These are phyloP conservation scores for Gymnocheta viridis DNA, from an alignment of 2,888 invertebrate genomes.

Conservation along the genomic window DNA sequence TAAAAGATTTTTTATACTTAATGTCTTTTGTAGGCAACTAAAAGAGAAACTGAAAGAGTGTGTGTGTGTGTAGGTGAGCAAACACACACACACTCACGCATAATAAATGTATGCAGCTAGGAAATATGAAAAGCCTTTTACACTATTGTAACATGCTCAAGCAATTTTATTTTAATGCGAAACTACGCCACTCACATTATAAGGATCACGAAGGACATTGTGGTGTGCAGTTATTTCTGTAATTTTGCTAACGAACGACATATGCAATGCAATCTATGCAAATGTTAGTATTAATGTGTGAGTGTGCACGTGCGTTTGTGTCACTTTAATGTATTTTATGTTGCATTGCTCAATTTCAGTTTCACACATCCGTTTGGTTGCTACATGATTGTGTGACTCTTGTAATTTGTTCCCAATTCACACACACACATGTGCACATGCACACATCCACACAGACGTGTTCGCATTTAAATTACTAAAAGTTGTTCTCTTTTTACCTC, in stretches of 20 bases:
- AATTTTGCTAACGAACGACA: too few species aligned
- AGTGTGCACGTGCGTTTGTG: constrained; percentile 23
- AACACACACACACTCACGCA: constrained; percentile 8
- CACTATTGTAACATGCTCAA: constrained; percentile 21
- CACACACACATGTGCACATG: neutral
- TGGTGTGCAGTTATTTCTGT: constrained; percentile 31
- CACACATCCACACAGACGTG: neutral
- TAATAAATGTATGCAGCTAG: constrained; percentile 49
- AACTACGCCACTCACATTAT: neutral
- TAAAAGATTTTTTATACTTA: constrained; percentile 36
- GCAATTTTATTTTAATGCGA: constrained; percentile 3
- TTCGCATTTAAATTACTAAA: constrained; percentile 14
- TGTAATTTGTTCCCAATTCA: constrained; percentile 31
- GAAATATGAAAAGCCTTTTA: constrained; percentile 61
- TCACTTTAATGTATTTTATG: constrained; percentile 66
- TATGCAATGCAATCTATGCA: constrained; percentile 54
- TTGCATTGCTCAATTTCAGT: constrained; percentile 80
- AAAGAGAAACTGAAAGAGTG: neutral
- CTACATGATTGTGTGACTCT: constrained; percentile 50
- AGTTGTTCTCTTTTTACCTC: constrained; percentile 17
- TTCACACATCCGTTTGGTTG: constrained; percentile 78
- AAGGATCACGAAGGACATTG: constrained; percentile 53
- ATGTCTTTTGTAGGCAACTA: constrained; percentile 40
- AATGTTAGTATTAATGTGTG: constrained; percentile 21
- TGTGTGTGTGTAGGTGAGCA: constrained; percentile 5